Evolutionary conservation across 2,888 invertebrate genomes (phyloP), one percentile per base, ranked within the genome.

Genomic region (Anoplius nigerrimus): DNA sequence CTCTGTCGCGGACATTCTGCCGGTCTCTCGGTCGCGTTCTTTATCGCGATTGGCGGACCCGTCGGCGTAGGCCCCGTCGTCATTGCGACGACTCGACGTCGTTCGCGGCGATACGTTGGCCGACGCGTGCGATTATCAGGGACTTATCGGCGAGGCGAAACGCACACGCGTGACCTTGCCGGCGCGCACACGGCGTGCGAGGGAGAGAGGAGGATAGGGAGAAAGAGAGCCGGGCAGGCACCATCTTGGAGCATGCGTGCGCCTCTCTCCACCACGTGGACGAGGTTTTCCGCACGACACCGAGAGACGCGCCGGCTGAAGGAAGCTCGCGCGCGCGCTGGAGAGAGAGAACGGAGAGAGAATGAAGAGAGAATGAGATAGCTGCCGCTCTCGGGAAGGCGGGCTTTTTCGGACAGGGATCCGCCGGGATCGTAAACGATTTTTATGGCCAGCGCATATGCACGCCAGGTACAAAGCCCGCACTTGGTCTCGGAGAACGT

Each of bases 201-300:
- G 42, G n/a, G n/a, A n/a, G n/a, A n/a, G n/a, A n/a, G n/a, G n/a
- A n/a, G n/a, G n/a, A n/a, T n/a, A n/a, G n/a, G n/a, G n/a, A n/a
- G n/a, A n/a, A 8, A 42, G 42, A 8, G 42, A 42, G 42, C 42
- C n/a, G 42, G 13, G 51, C 61, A 66, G 74, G 78, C 84, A 86
- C 87, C 87, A 87, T 87, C 75, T 86, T 85, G 81, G 71, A 34
- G 72, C 80, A 81, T 80, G 81, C 79, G 80, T 74, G 75, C 73
- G 75, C 78, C 77, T 75, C 74, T 66, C 72, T 6, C 68, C 74
- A 82, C 81, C 83, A 85, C 85, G 85, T 85, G 84, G 81, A 78
- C 78, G 71, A 76, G 48, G 70, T 79, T 83, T 79, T 78, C 74
- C 74, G 72, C 73, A 71, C 71, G 74, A 79, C 56, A 69, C 65